Conservation (phyloP, 2,113 vertebrate genomes). For the Epinephelus fuscoguttatus region DNA sequence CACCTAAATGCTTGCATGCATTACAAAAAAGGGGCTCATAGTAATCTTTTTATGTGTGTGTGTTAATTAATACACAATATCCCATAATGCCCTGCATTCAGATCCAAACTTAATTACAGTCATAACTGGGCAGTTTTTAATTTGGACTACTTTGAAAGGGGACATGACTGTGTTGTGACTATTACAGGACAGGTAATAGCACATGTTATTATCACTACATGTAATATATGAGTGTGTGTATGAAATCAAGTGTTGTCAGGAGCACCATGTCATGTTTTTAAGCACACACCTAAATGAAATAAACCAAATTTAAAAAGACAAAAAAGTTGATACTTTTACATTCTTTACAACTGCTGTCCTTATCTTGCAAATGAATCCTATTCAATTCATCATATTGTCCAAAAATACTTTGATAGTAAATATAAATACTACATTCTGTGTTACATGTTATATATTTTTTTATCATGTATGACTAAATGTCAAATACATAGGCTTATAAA, state of each 20-base stretch:
- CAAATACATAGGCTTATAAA: background rate
- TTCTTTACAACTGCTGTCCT: background rate
- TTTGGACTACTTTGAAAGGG: slow-evolving; percentile 11
- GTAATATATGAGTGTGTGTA: background rate
- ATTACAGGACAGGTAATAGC: background rate
- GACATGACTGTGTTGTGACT: slow-evolving; percentile 11
- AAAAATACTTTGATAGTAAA: background rate
- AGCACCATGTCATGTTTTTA: background rate
- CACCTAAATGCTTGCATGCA: slow-evolving; percentile 11
- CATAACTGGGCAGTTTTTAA: background rate
- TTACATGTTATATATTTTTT: background rate
- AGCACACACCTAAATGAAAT: background rate
- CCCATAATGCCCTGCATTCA: background rate
- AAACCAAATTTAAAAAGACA: background rate
- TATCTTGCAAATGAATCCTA: background rate
- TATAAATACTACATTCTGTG: background rate
- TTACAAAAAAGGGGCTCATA: slow-evolving; percentile 8
- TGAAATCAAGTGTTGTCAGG: background rate
- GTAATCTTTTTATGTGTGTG: background rate
- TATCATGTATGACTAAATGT: background rate
- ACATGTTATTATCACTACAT: background rate
- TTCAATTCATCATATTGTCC: too few relatives aligned
- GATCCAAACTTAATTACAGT: slow-evolving; percentile 9
- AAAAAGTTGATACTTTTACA: background rate
- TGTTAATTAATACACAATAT: slow-evolving; percentile 23